Conservation (phyloP, 1,140 invertebrate genomes). For the Diabrotica virgifera region DNA sequence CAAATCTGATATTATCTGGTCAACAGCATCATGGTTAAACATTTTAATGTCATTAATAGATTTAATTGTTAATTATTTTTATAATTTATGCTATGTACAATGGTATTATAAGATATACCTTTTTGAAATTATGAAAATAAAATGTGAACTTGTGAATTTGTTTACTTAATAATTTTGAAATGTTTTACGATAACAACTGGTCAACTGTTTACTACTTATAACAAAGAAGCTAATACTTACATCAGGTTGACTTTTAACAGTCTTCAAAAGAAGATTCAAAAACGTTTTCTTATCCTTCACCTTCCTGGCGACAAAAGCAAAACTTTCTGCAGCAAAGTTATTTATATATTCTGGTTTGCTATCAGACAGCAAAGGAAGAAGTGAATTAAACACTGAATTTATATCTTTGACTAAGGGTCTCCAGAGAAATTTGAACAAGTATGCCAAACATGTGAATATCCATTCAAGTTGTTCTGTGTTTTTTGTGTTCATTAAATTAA, state of each 20-base stretch:
- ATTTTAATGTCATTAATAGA: too few relatives aligned
- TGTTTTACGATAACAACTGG: too few relatives aligned
- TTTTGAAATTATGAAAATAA: too few relatives aligned
- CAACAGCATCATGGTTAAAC: too few relatives aligned
- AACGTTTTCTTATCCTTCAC: slow-evolving; percentile 76
- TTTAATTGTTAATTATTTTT: too few relatives aligned
- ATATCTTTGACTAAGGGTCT: slow-evolving; percentile 78
- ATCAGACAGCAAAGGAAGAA: slow-evolving; percentile 72
- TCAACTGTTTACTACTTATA: too few relatives aligned
- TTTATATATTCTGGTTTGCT: slow-evolving; percentile 75
- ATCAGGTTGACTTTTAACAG: slow-evolving; percentile 63
- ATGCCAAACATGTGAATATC: slow-evolving; percentile 78
- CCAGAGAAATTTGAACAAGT: slow-evolving; percentile 86
- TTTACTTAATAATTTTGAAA: too few relatives aligned
- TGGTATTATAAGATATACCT: too few relatives aligned
- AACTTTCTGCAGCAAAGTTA: slow-evolving; percentile 91
- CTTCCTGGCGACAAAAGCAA: slow-evolving; percentile 88
- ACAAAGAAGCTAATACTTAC: slow-evolving; percentile 52
- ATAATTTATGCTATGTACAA: too few relatives aligned
- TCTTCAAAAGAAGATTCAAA: slow-evolving; percentile 66
- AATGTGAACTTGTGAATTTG: too few relatives aligned
- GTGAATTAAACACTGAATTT: slow-evolving; percentile 66
- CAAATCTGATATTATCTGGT: too few relatives aligned
- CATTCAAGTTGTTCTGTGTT: slow-evolving; percentile 80
- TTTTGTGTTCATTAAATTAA: slow-evolving; percentile 71